Evolutionary conservation across 2,113 vertebrate genomes (phyloP).

Genomic region (Eurystomus gularis): DNA sequence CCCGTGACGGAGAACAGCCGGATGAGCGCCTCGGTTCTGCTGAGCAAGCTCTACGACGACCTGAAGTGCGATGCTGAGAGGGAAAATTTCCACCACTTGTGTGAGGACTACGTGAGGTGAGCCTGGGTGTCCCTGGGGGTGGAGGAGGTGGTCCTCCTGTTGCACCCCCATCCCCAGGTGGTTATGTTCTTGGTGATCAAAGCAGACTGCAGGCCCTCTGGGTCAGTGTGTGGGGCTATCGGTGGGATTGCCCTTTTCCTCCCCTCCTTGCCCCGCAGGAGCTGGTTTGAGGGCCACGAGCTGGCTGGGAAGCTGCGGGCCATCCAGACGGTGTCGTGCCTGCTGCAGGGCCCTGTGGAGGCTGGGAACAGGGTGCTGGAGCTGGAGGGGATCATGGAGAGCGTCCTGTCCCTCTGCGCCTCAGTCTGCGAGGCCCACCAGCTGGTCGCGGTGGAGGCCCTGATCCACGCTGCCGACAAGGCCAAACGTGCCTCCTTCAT

Average conservation of each 20-base stretch:
- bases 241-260: too few relatives aligned
- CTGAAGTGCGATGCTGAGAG: slow-evolving; percentile 90
- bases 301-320: slow-evolving; percentile 85
- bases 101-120: slow-evolving; percentile 90
- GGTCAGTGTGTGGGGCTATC: too few relatives aligned
- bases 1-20: slow-evolving; percentile 86
- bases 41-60: slow-evolving; percentile 92
- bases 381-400: slow-evolving; percentile 91
- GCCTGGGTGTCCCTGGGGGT: slow-evolving; percentile 67
- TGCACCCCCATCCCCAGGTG: background rate
- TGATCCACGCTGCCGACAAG: slow-evolving; percentile 94
- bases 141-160: accelerated
- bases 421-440: slow-evolving; percentile 86
- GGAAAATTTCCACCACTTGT: slow-evolving; percentile 90
- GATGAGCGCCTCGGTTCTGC: slow-evolving; percentile 91
- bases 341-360: slow-evolving; percentile 92
- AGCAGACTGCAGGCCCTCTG: background rate
- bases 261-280: slow-evolving; percentile 66
- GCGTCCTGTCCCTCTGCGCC: slow-evolving; percentile 88
- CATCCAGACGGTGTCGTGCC: slow-evolving; percentile 91
- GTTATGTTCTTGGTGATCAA: background rate
- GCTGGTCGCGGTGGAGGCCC: slow-evolving; percentile 92
- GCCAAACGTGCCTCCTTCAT: slow-evolving; percentile 96
- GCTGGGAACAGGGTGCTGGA: slow-evolving; percentile 91
- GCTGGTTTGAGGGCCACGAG: slow-evolving; percentile 80